phyloP scores from a whole-genome alignment of 1,140 invertebrate species.

The Drosophila bifasciata region DNA sequence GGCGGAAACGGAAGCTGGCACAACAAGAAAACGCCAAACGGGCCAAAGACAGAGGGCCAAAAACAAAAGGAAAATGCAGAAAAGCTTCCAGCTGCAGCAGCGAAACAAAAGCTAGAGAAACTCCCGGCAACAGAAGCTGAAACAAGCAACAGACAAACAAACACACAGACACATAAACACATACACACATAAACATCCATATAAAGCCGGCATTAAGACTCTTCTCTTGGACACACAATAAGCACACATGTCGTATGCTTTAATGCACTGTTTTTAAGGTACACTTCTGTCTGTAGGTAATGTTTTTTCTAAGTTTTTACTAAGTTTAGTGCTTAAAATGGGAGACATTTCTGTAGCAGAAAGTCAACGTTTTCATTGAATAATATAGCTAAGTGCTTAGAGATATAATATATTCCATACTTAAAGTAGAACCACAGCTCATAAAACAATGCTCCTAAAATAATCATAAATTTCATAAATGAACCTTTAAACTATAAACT shows the following conservation, averaged over 20 bases:
- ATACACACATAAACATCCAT: conserved; percentile 4
- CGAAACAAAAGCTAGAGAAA: conserved; percentile 57
- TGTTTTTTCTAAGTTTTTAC: not conserved
- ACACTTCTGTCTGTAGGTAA: conserved; percentile 6
- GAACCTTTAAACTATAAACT: no score
- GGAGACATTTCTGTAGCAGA: no score
- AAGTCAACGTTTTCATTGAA: no score
- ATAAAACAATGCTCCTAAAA: no score
- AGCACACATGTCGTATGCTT: conserved; percentile 18
- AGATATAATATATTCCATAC: no score
- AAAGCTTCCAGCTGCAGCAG: conserved; percentile 64
- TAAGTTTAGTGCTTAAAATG: no score
- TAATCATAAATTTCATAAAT: no score
- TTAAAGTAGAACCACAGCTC: no score
- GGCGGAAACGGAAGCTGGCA: conserved; percentile 72
- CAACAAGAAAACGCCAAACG: conserved; percentile 44
- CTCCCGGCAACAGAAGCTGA: conserved; percentile 30
- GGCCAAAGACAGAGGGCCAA: conserved; percentile 39
- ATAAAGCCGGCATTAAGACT: not conserved
- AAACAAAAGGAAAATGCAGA: conserved; percentile 63
- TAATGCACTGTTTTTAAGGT: conserved; percentile 15
- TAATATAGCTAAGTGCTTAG: no score
- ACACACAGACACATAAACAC: conserved; percentile 10
- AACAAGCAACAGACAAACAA: conserved; percentile 7
- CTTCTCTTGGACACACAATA: not conserved